phyloP scores from a whole-genome alignment of 2,113 vertebrate genomes.

The Aviceda subcristata region DNA sequence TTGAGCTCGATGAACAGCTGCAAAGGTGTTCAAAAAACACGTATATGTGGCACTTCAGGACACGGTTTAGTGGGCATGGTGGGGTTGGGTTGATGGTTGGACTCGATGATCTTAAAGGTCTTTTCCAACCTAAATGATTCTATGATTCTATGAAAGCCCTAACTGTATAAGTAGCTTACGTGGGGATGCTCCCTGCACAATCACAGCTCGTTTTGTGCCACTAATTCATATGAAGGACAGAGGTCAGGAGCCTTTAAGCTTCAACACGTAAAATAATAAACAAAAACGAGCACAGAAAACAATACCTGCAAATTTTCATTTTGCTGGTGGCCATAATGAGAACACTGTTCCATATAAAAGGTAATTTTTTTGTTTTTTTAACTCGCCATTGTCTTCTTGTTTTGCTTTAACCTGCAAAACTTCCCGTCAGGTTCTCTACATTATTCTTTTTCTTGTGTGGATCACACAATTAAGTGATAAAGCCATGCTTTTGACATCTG shows the following conservation, averaged over 20 bases:
- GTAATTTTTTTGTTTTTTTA: neutral
- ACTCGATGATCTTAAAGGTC: too few species aligned
- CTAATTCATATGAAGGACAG: neutral
- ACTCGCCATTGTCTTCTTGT: neutral
- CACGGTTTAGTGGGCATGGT: too few species aligned
- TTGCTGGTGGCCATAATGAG: neutral
- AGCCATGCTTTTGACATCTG: constrained; percentile 64
- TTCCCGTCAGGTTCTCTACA: neutral
- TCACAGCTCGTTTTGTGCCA: neutral
- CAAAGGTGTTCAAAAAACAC: neutral
- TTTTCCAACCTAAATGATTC: too few species aligned
- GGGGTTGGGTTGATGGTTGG: too few species aligned
- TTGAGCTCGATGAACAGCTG: neutral
- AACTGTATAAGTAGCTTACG: neutral
- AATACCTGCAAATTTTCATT: neutral
- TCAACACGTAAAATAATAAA: neutral
- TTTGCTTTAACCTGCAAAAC: neutral
- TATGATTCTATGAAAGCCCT: neutral
- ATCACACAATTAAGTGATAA: constrained; percentile 38
- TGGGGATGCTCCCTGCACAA: neutral
- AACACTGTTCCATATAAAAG: neutral
- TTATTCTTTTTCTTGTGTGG: constrained; percentile 3
- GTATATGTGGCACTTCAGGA: too few species aligned
- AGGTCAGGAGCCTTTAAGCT: neutral
- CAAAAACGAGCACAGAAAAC: neutral